Evolutionary conservation across 2,888 invertebrate genomes (phyloP).

Genomic region (Drosophila greeni): DNA sequence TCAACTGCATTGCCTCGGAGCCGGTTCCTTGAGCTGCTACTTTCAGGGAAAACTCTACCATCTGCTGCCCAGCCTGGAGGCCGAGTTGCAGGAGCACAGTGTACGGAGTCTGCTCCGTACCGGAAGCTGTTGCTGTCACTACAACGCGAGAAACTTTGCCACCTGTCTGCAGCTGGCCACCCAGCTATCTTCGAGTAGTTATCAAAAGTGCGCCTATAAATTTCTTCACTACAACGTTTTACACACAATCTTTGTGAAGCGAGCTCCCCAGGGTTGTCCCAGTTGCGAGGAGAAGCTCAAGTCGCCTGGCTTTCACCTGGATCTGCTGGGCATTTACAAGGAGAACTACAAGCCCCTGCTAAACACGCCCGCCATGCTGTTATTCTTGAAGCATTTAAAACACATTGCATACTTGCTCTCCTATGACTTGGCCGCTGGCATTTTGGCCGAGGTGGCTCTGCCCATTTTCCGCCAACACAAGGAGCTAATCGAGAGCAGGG

Average conservation of each 20-base stretch:
- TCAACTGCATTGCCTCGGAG: slow-evolving; percentile 66
- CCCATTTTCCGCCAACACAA: slow-evolving; percentile 76
- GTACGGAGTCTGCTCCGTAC: slow-evolving; percentile 71
- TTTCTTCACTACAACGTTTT: slow-evolving; percentile 74
- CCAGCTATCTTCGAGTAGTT: slow-evolving; percentile 53
- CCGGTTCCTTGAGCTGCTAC: slow-evolving; percentile 68
- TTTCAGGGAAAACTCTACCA: slow-evolving; percentile 76
- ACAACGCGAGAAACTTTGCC: slow-evolving; percentile 64
- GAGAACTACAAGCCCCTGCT: slow-evolving; percentile 47
- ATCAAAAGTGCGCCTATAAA: slow-evolving; percentile 74
- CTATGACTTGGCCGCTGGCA: slow-evolving; percentile 72
- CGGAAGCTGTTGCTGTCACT: slow-evolving; percentile 78
- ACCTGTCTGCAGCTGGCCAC: slow-evolving; percentile 65
- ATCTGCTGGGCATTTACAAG: slow-evolving; percentile 67
- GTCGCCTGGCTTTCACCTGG: slow-evolving; percentile 70
- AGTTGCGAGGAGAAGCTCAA: slow-evolving; percentile 75
- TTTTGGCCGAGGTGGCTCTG: slow-evolving; percentile 76
- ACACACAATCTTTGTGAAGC: slow-evolving; percentile 67
- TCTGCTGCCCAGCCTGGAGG: slow-evolving; percentile 59
- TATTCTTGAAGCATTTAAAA: slow-evolving; percentile 76
- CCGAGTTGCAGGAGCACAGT: slow-evolving; percentile 68
- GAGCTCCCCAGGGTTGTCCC: slow-evolving; percentile 52
- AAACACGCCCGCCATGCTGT: slow-evolving; percentile 52
- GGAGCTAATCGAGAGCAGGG: slow-evolving; percentile 30
- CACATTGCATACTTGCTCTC: slow-evolving; percentile 75